Conservation (phyloP, 2,797 vertebrate species). For the Manis crassicaudata region DNA sequence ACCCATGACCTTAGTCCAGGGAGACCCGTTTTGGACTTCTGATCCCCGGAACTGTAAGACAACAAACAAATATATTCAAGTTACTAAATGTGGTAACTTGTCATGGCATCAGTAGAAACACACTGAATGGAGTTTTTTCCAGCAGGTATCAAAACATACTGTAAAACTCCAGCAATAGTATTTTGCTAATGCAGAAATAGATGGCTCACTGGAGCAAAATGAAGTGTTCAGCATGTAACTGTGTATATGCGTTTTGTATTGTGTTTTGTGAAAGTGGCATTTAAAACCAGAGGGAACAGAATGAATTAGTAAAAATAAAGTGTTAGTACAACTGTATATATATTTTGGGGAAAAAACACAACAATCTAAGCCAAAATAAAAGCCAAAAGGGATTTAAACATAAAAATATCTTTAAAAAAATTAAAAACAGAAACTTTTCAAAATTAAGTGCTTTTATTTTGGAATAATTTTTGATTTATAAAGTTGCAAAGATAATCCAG, state of each 20-base stretch:
- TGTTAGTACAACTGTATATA: background rate
- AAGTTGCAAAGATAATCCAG: background rate
- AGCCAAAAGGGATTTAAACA: background rate
- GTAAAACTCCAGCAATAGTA: rapidly evolving
- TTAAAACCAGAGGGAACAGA: background rate
- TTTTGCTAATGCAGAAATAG: background rate
- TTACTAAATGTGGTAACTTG: background rate
- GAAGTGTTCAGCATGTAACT: rapidly evolving
- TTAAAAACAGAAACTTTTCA: background rate
- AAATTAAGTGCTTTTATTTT: background rate
- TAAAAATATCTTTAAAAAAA: background rate
- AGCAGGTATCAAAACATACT: background rate
- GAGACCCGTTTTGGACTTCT: background rate
- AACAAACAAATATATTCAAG: background rate
- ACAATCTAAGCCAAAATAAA: background rate
- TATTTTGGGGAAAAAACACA: background rate
- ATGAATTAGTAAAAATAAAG: background rate
- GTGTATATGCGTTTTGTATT: background rate
- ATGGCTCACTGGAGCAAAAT: background rate
- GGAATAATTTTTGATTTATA: background rate
- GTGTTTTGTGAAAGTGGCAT: background rate
- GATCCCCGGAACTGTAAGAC: background rate
- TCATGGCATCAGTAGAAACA: background rate
- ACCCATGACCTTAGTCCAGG: too few species aligned
- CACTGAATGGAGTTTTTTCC: rapidly evolving